phyloP scores from a whole-genome alignment of 2,888 invertebrate species.

The Rhingia rostrata region DNA sequence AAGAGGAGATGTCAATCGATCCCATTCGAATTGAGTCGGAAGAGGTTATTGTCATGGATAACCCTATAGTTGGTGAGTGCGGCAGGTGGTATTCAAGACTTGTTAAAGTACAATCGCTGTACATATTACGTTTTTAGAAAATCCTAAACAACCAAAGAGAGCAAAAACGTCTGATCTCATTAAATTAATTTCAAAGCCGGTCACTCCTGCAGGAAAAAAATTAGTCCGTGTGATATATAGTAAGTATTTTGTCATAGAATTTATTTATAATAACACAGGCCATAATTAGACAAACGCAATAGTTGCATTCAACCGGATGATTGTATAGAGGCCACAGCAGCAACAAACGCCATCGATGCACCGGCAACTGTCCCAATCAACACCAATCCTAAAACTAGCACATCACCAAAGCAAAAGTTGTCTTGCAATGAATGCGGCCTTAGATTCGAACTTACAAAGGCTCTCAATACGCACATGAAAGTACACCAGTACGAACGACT shows the following conservation, averaged over 20 bases:
- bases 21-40: no score
- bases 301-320: slow-evolving; percentile 25
- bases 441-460: background rate
- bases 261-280: background rate
- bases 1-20: background rate
- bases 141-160: no score
- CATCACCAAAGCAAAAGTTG: background rate
- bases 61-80: no score
- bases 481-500: background rate
- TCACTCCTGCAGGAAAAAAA: background rate
- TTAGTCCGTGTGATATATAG: slow-evolving; percentile 31
- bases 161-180: no score
- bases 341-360: background rate
- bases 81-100: no score
- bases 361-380: background rate
- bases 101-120: no score
- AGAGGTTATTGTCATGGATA: no score
- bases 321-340: background rate
- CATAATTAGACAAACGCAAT: slow-evolving; percentile 18
- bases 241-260: background rate
- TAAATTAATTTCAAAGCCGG: no score
- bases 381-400: background rate
- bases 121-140: no score
- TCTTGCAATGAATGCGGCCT: background rate
- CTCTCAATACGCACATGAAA: background rate